phyloP scores from a whole-genome alignment of 2,888 invertebrate species.

The Marronus borbonicus region DNA sequence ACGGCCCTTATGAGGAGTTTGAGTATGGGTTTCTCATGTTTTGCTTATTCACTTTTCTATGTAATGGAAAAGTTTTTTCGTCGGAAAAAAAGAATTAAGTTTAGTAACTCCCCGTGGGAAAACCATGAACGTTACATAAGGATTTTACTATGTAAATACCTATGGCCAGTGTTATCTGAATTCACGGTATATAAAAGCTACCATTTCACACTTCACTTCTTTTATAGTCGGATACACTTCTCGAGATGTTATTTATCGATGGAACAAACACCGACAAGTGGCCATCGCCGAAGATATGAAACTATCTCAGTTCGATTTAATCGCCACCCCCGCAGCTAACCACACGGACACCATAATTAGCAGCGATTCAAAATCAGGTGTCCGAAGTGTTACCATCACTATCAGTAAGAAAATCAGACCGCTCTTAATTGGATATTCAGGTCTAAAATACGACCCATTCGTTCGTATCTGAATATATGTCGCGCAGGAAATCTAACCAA shows the following conservation, averaged over 20 bases:
- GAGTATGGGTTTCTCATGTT: too few species aligned
- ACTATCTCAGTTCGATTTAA: conserved; percentile 87
- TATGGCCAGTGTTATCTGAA: too few species aligned
- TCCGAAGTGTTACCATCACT: conserved; percentile 56
- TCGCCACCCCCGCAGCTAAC: conserved; percentile 82
- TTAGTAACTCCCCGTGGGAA: too few species aligned
- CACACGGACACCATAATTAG: conserved; percentile 73
- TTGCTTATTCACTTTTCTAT: too few species aligned
- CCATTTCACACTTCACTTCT: conserved; percentile 48
- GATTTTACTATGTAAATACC: too few species aligned
- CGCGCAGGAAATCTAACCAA: conserved; percentile 6
- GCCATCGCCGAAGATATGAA: conserved; percentile 87
- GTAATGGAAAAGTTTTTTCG: too few species aligned
- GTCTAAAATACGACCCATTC: conserved; percentile 13
- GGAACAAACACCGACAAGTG: conserved; percentile 82
- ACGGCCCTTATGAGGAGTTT: too few species aligned
- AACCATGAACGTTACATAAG: too few species aligned
- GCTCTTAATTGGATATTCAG: conserved; percentile 44
- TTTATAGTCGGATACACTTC: conserved; percentile 81
- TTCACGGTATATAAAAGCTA: too few species aligned
- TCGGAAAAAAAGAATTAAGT: too few species aligned
- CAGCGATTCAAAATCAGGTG: conserved; percentile 65
- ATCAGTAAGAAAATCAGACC: conserved; percentile 54
- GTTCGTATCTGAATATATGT: not conserved
- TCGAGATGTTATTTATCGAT: conserved; percentile 81